Evolutionary conservation across 2,888 invertebrate species (phyloP).

Genomic region (Chalcis sispes): DNA sequence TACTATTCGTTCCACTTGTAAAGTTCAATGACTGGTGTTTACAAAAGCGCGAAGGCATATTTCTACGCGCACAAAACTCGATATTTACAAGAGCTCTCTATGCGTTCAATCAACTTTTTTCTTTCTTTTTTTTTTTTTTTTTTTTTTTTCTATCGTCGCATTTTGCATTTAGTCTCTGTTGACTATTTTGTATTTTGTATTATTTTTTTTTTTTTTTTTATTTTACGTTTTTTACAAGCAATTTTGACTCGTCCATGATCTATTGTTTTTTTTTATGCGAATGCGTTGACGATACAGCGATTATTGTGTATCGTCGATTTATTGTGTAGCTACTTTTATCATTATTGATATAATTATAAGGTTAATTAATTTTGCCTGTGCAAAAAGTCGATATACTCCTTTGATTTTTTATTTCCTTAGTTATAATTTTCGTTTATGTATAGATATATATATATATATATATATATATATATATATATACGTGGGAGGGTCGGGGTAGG

Average conservation of each 20-base stretch:
- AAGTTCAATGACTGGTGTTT: constrained; percentile 54
- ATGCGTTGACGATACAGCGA: constrained; percentile 11
- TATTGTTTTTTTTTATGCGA: constrained; percentile 25
- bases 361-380: neutral
- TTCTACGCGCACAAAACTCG: constrained; percentile 20
- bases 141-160: constrained; percentile 9
- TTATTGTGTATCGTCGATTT: constrained; percentile 54
- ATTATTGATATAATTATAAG: neutral
- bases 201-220: constrained; percentile 25
- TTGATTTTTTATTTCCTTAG: neutral
- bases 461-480: no score
- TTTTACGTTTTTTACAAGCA: neutral
- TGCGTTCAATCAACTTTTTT: constrained; percentile 54
- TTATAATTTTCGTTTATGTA: constrained; percentile 24
- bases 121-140: constrained; percentile 3
- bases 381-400: constrained; percentile 30
- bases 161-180: constrained; percentile 44
- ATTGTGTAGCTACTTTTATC: constrained; percentile 57
- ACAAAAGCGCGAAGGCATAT: constrained; percentile 8
- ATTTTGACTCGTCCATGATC: constrained; percentile 24
- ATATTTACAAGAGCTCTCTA: constrained; percentile 56
- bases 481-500: no score
- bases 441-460: no score
- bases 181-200: constrained; percentile 43
- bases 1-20: constrained; percentile 49